Conservation (phyloP, 35 echinoderm and acorn worm species). For the Antedon bifida region DNA sequence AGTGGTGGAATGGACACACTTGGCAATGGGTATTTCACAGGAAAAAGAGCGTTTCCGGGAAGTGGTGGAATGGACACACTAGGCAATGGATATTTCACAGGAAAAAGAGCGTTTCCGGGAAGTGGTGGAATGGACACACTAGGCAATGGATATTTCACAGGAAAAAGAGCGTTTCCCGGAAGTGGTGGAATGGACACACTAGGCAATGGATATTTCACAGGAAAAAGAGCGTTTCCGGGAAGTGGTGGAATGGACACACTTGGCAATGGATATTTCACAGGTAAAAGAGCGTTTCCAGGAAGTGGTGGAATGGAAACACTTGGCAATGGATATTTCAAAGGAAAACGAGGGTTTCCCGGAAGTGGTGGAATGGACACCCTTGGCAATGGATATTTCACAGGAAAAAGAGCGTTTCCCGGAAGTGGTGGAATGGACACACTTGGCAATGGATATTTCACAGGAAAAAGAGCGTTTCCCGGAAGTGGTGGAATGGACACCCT, state of each 20-base stretch:
- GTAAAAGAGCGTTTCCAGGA: neutral
- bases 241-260: neutral
- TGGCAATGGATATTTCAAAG: no score
- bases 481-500: no score
- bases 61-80: neutral
- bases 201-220: neutral
- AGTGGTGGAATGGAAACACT: no score
- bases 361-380: no score
- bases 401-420: no score
- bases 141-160: neutral
- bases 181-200: neutral
- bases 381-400: no score
- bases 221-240: neutral
- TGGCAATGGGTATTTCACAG: neutral
- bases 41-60: neutral
- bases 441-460: no score
- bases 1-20: neutral
- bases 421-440: no score
- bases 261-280: neutral
- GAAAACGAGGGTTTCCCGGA: no score
- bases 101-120: neutral
- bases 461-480: no score
- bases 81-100: neutral
- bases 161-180: neutral
- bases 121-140: neutral